A percentile compares a stretch with the other conserved stretches of the same genome.
Conservation (phyloP, 2,888 invertebrate species). For the Patella depressa region DNA sequence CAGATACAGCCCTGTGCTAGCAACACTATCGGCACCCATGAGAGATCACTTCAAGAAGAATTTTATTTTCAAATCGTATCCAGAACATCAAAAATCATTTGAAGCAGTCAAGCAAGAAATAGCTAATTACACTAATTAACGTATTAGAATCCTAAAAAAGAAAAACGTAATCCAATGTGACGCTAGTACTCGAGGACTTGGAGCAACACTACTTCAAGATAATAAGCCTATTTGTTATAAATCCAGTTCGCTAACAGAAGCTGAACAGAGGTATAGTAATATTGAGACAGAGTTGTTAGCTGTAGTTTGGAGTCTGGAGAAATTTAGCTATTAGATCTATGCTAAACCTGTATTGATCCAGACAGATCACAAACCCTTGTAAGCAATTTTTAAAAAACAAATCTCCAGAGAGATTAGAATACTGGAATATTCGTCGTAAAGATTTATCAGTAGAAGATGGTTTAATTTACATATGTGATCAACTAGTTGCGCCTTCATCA, state of each 20-base stretch:
- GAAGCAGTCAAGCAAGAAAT: constrained; percentile 30
- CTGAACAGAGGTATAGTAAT: too few species aligned
- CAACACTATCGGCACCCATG: neutral
- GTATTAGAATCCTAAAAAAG: constrained; percentile 27
- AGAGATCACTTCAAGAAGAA: constrained; percentile 8
- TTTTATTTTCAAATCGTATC: constrained; percentile 25
- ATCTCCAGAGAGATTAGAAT: neutral
- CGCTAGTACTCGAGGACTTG: neutral
- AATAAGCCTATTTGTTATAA: constrained; percentile 40
- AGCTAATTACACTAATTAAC: constrained; percentile 20
- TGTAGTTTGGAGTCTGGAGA: constrained; percentile 33
- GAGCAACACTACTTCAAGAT: constrained; percentile 40
- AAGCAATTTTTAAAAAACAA: constrained; percentile 28
- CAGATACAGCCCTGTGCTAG: neutral
- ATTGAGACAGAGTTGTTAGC: constrained; percentile 30
- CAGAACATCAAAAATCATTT: constrained; percentile 25
- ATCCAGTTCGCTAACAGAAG: constrained; percentile 32
- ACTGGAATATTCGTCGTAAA: constrained; percentile 19
- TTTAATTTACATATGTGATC: constrained; percentile 5
- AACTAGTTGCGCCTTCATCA: neutral
- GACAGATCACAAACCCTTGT: constrained; percentile 38
- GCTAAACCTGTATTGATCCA: constrained; percentile 31
- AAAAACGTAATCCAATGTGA: neutral
- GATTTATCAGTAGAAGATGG: constrained; percentile 18
- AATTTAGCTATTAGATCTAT: constrained; percentile 34